Conservation (phyloP, 2,888 invertebrate species). For the Prosopocoilus inquinatus region DNA sequence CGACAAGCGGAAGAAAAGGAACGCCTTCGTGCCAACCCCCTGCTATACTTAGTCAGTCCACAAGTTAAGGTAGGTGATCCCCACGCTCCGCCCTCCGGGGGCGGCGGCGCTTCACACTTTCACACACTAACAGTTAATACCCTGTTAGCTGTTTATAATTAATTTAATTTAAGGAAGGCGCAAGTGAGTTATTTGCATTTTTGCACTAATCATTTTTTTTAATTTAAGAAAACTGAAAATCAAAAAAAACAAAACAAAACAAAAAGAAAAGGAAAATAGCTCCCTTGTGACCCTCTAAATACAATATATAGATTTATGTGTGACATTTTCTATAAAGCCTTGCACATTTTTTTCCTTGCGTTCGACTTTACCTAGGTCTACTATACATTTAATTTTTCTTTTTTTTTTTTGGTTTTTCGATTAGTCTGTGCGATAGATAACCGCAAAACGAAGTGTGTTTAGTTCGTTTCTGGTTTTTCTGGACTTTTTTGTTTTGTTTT, state of each 20-base stretch:
- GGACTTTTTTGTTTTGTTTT: background rate
- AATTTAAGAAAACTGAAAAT: too few species aligned
- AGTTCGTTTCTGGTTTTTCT: background rate
- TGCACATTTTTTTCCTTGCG: constrained; percentile 39
- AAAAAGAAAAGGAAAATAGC: too few species aligned
- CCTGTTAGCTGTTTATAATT: constrained; percentile 16
- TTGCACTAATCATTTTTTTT: too few species aligned
- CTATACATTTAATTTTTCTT: constrained; percentile 19
- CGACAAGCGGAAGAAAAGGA: constrained; percentile 88
- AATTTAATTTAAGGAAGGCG: constrained; percentile 4
- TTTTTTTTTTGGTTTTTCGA: constrained; percentile 13
- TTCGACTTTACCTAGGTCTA: constrained; percentile 47
- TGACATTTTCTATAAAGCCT: constrained; percentile 28
- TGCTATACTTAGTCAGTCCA: constrained; percentile 94
- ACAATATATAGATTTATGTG: constrained; percentile 7
- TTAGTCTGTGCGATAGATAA: background rate
- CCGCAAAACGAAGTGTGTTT: background rate
- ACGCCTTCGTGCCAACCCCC: constrained; percentile 89
- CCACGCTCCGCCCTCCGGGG: background rate
- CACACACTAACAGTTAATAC: constrained; percentile 20
- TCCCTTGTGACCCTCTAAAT: too few species aligned
- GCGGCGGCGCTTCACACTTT: constrained; percentile 7
- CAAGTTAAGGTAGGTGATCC: constrained; percentile 81
- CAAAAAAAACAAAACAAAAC: too few species aligned
- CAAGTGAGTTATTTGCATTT: constrained; percentile 8